Evolutionary conservation across 2,113 vertebrate genomes (phyloP), one percentile per base, ranked within the genome.

Genomic region (Sinocyclocheilus rhinocerous): DNA sequence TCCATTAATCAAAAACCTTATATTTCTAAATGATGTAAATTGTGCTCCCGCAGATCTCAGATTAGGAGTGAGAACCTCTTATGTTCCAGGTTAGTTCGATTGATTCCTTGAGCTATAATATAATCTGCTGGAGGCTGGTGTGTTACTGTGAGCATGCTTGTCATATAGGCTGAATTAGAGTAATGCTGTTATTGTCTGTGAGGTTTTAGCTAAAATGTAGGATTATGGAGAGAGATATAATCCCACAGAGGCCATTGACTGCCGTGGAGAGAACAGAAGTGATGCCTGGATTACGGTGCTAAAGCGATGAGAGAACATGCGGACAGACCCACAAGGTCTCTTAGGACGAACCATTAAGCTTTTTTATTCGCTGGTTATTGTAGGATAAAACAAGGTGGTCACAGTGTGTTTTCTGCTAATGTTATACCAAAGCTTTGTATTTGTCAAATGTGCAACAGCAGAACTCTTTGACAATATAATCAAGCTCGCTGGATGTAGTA

Each of bases 191-290:
- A 81, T 48, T 86, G 77, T 72, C 84, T 0, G 24, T 3, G 85
- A 59, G 39, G 52, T 61, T 61, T 81, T 72, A 48, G 85, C 33
- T 24, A 72, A 42, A 4, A 80, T 83, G 67, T 57, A 12, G 84
- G 85, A 86, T 86, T 86, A 86, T 59, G 18, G 10, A 59, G 33
- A 45, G 52, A 48, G 39, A 73, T 86, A 48, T 86, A 86, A 86
- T 86, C 84, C 84, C 63, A 22, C 63, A 85, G 55, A 8, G 22
- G 70, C 83, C 39, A 24, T n/a, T 84, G 55, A 29, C 83, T 61
- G 57, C 39, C 39, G 39, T 39, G 6, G 39, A 39, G 39, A 39
- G 39, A 39, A 39, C 61, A 76, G 73, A 76, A 67, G n/a, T 55
- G 81, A 65, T 67, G 81, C 81, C 81, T 52, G 65, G 81, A 83